Evolutionary conservation across 2,888 invertebrate species (phyloP), one percentile per base, ranked within the genome.

Genomic region (Escarpia spicata): DNA sequence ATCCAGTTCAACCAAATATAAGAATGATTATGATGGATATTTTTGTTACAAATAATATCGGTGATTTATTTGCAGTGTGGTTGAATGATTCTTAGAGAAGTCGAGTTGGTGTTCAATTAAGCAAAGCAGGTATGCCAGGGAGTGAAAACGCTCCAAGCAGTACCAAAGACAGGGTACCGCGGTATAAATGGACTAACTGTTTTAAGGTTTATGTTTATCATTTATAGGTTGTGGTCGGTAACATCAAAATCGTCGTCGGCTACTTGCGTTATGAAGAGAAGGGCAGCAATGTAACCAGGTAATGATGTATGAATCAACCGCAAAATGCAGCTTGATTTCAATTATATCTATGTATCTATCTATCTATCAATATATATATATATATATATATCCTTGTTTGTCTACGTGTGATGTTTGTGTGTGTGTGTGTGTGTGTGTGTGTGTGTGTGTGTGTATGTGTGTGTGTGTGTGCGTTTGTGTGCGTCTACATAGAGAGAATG

Each of bases 141-240:
- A 52, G 4, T 12, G 9, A 12, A 37, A 37, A 3, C 3, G 9
- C 12, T 37, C 37, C 37, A 37, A 37, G 37, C 1, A 37, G 37
- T 37, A 37, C 37, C 37, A 37, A 37, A 37, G 37, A 37, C 37
- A 37, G 37, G 37, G 1, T 37, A 37, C 37, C 37, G 37, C 37
- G 37, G 1, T 37, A 52, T 52, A 52, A 12, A 52, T 3, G 52
- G 9, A 12, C 12, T 12, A 52, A 12, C 52, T 52, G 2, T 12
- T 3, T n/a, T 75, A 3, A n/a, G 19, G 52, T 92, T 12, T 89
- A 10, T 89, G 15, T 44, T 89, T 15, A 2, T 90, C n/a, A 8
- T 12, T 44, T 90, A 4, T 92, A 93, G 93, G 92, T 93, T 8
- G n/a, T 60, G 43, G 94, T 94, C 9, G 94, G 94, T 15, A 93